phyloP scores from a whole-genome alignment of 30 jellyfish, hydroid and myxozoan species.

The Turritopsis dohrnii region DNA sequence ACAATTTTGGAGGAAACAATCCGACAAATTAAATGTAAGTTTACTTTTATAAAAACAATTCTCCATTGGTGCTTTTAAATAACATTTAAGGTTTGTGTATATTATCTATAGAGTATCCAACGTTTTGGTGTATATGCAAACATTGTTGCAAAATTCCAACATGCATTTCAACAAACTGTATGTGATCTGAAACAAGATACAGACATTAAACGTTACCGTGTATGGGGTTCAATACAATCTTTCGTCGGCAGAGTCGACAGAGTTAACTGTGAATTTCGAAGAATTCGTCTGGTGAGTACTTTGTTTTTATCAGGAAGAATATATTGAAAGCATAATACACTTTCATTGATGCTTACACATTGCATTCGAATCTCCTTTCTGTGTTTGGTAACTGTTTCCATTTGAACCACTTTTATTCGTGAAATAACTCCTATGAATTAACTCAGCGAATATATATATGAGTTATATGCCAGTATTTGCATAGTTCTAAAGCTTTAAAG shows the following conservation, averaged over 20 bases:
- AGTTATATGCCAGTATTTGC: no score
- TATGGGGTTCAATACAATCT: neutral
- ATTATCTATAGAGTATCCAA: neutral
- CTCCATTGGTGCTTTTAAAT: no score
- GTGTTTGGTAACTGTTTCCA: no score
- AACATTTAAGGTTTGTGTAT: neutral
- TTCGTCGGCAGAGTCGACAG: neutral
- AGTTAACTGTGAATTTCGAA: neutral
- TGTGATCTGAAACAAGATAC: neutral
- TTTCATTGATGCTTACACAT: no score
- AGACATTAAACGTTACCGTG: neutral
- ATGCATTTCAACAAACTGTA: neutral
- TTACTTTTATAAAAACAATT: no score
- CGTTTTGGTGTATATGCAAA: neutral
- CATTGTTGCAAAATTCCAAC: neutral
- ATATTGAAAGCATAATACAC: no score
- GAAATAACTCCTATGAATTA: no score
- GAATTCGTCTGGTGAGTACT: neutral
- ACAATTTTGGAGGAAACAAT: neutral
- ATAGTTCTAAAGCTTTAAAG: no score
- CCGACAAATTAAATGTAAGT: neutral
- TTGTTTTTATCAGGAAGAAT: no score
- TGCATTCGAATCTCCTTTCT: no score
- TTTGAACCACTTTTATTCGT: no score
- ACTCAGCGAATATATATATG: no score